A percentile compares a stretch with the other conserved stretches of the same genome.
These are phyloP conservation scores for Geotrupes spiniger DNA, from an alignment of 2,888 invertebrate species.

Conservation along the genomic window DNA sequence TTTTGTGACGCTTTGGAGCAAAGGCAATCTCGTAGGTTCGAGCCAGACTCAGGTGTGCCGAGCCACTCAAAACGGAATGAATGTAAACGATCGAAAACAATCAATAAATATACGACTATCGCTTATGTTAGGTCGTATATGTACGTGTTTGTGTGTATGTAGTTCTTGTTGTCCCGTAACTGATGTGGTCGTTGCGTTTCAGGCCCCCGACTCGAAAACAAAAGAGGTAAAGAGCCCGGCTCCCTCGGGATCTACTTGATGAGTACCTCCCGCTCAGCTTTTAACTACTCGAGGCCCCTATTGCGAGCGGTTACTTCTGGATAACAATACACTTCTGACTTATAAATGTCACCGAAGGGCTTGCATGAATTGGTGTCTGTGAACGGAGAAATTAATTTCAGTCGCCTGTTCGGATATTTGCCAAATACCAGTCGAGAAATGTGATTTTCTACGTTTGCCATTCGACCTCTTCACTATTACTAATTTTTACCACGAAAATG, in stretches of 20 bases:
- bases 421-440: slow-evolving; percentile 44
- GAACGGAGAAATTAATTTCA: slow-evolving; percentile 50
- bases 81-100: slow-evolving; percentile 42
- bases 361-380: slow-evolving; percentile 49
- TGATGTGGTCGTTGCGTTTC: slow-evolving; percentile 7
- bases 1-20: slow-evolving; percentile 31
- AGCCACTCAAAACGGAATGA: slow-evolving; percentile 38
- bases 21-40: slow-evolving; percentile 35
- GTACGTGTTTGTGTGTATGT: too few relatives aligned
- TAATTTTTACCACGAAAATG: slow-evolving; percentile 13
- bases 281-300: slow-evolving; percentile 47
- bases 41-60: slow-evolving; percentile 38
- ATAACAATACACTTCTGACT: slow-evolving; percentile 51
- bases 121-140: slow-evolving; percentile 20
- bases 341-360: slow-evolving; percentile 51
- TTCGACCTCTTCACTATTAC: too few relatives aligned
- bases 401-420: slow-evolving; percentile 48
- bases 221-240: slow-evolving; percentile 40
- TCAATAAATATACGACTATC: slow-evolving; percentile 35
- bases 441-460: slow-evolving; percentile 17
- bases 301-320: slow-evolving; percentile 47
- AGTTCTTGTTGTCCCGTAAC: background rate
- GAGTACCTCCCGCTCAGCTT: slow-evolving; percentile 48
- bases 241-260: slow-evolving; percentile 46
- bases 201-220: slow-evolving; percentile 33